Evolutionary conservation across 2,113 vertebrate species (phyloP), one percentile per base, ranked within the genome.

Genomic region (Kryptolebias marmoratus): DNA sequence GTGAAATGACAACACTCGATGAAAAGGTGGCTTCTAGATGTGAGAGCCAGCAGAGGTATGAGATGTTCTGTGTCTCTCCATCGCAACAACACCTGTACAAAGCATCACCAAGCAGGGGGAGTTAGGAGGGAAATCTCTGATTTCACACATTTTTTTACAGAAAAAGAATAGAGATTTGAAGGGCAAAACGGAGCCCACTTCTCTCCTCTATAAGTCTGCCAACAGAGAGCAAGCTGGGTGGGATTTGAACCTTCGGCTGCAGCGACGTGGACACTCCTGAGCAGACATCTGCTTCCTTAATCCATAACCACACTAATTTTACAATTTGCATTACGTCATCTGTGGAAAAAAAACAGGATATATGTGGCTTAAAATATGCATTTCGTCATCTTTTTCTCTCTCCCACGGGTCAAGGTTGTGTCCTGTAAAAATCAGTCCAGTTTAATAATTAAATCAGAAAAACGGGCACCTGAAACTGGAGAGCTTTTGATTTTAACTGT

Each of bases 21-120:
- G 61, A 50, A 62, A 64, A 75, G 47, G 30, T 31, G 73, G 68
- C 16, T 18, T 39, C 16, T 59, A 47, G 57, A 69, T 77, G 68
- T 31, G 61, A 84, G 50, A 73, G 73, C 36, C 68, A 73, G 32
- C 27, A 1, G 71, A 52, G 32, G 30, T 7, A 71, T 53, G 75
- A 66, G 36, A 54, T 48, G 28, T 53, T 73, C 55, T 69, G 53
- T 53, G 27, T 44, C 63, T 54, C 8, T 10, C 5, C 30, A 32
- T 18, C 45, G 10, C 6, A 53, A 18, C 2, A 65, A 73, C 52
- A 47, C 31, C 31, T 69, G 62, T 31, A 64, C 47, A 52, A n/a
- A 50, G 47, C 49, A 49, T 39, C 50, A 39, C 11, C 3, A 22
- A 64, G 48, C 39, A 27, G 68, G 50, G 64, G 52, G 27, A 42